Evolutionary conservation across 2,888 invertebrate species (phyloP).

Genomic region (Phytoseiulus persimilis): DNA sequence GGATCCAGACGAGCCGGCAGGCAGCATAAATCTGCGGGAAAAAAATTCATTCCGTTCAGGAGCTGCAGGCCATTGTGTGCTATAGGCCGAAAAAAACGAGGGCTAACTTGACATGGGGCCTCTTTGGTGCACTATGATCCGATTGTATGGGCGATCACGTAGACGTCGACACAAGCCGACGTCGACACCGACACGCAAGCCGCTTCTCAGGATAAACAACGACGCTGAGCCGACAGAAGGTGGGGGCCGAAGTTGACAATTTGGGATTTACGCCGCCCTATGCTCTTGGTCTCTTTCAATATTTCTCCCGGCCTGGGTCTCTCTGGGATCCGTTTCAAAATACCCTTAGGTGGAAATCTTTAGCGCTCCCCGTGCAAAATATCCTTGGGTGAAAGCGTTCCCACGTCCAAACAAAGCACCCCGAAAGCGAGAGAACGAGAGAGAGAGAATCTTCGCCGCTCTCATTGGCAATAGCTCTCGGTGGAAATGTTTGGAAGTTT

Average conservation of each 20-base stretch:
- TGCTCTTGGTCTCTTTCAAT: neutral
- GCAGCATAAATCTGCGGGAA: neutral
- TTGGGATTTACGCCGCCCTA: neutral
- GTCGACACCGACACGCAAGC: neutral
- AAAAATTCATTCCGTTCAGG: neutral
- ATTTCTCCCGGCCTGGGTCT: neutral
- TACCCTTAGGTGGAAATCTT: neutral
- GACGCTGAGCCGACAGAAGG: neutral
- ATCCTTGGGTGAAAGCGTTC: no score
- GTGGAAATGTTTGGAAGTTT: neutral
- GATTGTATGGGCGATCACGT: neutral
- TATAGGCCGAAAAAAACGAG: neutral
- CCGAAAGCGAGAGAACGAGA: no score
- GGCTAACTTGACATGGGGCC: neutral
- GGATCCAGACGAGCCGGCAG: neutral
- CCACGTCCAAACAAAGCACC: no score
- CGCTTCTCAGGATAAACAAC: neutral
- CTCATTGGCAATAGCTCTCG: neutral
- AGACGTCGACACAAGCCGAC: neutral
- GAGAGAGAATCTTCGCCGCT: neutral
- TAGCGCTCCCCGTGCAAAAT: no score
- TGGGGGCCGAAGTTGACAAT: neutral
- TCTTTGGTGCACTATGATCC: conserved; percentile 5
- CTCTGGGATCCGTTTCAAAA: neutral
- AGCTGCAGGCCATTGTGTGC: neutral